Evolutionary conservation across 2,113 vertebrate species (phyloP).

Genomic region (Trichechus manatus): DNA sequence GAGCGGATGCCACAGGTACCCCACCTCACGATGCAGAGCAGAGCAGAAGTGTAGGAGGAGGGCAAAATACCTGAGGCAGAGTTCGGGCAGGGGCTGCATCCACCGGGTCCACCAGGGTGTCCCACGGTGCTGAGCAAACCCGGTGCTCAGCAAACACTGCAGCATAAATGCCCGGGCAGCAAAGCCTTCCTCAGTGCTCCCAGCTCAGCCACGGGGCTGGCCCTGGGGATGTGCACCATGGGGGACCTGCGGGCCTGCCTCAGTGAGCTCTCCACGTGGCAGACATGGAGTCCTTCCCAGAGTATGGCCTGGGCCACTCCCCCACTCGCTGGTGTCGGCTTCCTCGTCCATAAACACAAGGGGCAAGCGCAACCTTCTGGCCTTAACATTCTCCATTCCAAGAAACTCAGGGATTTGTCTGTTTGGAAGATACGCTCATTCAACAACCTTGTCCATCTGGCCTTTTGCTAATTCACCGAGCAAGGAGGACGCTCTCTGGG

Average conservation of each 20-base stretch:
- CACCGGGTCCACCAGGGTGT: accelerated
- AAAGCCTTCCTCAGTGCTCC: not conserved
- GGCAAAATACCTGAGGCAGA: not conserved
- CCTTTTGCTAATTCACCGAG: accelerated
- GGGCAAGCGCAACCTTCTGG: accelerated
- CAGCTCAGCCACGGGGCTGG: no score
- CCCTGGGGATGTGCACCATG: accelerated
- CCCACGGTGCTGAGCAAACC: not conserved
- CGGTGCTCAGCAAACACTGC: not conserved
- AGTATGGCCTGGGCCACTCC: accelerated
- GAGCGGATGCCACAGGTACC: accelerated
- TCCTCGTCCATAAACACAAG: no score
- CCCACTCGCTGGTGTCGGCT: accelerated
- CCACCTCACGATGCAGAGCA: not conserved
- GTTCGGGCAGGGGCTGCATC: accelerated
- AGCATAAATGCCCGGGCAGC: accelerated
- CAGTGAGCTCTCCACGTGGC: accelerated
- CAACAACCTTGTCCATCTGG: accelerated
- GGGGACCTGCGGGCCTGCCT: no score
- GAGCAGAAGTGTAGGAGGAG: not conserved
- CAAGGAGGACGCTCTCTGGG: accelerated
- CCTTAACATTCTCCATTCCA: not conserved
- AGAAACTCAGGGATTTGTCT: not conserved
- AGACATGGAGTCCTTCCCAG: not conserved
- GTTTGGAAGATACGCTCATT: not conserved